These are phyloP conservation scores for Vultur gryphus DNA, from an alignment of 2,797 vertebrate species.

Conservation along the genomic window DNA sequence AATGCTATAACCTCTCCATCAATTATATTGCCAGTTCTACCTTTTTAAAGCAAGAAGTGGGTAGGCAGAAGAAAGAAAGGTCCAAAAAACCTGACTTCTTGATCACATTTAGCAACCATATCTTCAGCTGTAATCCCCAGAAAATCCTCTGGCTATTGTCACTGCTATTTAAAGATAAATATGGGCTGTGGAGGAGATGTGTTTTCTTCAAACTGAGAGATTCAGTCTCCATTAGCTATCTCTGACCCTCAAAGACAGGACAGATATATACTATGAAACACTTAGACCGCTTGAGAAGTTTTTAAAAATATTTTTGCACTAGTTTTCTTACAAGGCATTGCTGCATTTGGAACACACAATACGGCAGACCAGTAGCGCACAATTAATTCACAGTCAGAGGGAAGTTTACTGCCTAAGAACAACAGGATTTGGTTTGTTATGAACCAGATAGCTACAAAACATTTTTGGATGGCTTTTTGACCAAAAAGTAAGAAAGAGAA, in stretches of 20 bases:
- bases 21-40: neutral
- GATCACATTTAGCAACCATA: neutral
- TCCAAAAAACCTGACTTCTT: neutral
- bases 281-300: neutral
- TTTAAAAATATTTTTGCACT: neutral
- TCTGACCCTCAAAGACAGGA: neutral
- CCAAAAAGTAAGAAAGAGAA: neutral
- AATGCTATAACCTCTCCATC: neutral
- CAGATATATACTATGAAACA: neutral
- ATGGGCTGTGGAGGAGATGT: neutral
- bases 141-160: neutral
- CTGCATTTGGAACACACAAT: neutral
- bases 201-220: neutral
- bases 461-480: neutral
- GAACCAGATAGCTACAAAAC: neutral
- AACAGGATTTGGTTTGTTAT: neutral
- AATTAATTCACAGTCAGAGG: neutral
- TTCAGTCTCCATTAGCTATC: neutral
- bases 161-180: neutral
- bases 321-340: neutral
- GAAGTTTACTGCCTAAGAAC: neutral
- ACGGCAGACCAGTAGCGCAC: neutral
- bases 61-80: neutral
- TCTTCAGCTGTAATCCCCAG: neutral
- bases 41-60: neutral